Conservation (phyloP, 2,113 vertebrate species). For the Cebus imitator region DNA sequence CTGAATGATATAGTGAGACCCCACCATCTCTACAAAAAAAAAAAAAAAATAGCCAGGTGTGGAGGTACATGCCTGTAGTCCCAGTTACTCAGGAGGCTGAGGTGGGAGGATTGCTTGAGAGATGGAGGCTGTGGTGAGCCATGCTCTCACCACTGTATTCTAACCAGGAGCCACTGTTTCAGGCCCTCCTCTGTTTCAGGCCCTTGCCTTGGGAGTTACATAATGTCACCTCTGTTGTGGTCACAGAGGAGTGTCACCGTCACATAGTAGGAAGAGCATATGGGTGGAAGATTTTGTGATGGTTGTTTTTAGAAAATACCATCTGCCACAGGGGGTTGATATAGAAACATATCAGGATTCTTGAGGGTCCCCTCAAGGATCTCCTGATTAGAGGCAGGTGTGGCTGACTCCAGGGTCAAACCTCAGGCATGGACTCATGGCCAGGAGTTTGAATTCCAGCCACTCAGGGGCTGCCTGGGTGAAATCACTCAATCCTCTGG, state of each 20-base stretch:
- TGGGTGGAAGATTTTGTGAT: neutral
- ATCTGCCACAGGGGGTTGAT: neutral
- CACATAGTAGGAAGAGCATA: neutral
- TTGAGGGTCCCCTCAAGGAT: neutral
- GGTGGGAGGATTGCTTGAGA: too few relatives aligned
- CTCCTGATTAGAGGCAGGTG: neutral
- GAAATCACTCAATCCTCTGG: neutral
- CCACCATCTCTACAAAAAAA: too few relatives aligned
- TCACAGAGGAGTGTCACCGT: neutral
- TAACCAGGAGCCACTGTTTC: too few relatives aligned
- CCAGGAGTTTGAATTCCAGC: neutral
- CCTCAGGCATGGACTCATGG: neutral
- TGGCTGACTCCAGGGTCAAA: neutral
- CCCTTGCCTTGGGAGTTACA: neutral
- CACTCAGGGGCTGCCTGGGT: neutral
- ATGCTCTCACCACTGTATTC: too few relatives aligned
- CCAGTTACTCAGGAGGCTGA: too few relatives aligned
- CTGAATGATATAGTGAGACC: too few relatives aligned
- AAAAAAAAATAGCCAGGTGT: too few relatives aligned
- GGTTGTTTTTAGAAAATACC: neutral
- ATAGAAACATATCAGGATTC: fast-evolving
- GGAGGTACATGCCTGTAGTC: too few relatives aligned
- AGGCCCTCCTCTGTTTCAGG: neutral
- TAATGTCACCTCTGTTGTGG: neutral
- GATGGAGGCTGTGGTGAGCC: too few relatives aligned